These are phyloP conservation scores for Dasysyrphus albostriatus DNA, from an alignment of 2,888 invertebrate species.

Conservation along the genomic window DNA sequence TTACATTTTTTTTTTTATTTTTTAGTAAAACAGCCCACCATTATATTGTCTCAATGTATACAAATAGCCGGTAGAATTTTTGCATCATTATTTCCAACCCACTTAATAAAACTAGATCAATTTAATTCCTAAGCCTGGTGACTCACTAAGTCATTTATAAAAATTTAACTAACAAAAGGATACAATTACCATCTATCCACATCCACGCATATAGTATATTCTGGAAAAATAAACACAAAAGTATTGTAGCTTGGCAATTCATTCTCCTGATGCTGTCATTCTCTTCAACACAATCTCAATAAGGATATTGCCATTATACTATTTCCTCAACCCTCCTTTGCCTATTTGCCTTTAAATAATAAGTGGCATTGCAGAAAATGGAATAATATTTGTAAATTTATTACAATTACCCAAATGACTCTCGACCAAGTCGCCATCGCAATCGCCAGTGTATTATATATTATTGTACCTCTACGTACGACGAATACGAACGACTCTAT, in stretches of 20 bases:
- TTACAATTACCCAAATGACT: constrained; percentile 63
- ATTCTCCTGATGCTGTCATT: constrained; percentile 34
- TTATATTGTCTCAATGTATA: background rate
- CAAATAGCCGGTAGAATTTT: background rate
- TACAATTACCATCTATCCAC: constrained; percentile 50
- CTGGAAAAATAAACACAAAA: constrained; percentile 8
- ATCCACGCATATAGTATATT: constrained; percentile 44
- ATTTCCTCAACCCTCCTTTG: constrained; percentile 26
- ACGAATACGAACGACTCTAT: constrained; percentile 58
- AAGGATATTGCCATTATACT: constrained; percentile 42
- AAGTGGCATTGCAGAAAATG: constrained; percentile 34
- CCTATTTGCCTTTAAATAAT: background rate
- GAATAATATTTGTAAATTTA: constrained; percentile 67
- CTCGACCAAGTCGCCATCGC: constrained; percentile 33
- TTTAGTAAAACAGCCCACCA: background rate
- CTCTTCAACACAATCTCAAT: constrained; percentile 40
- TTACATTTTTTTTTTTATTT: background rate
- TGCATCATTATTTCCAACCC: constrained; percentile 22
- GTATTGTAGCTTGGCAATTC: constrained; percentile 16
- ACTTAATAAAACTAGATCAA: constrained; percentile 19
- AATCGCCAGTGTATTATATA: background rate
- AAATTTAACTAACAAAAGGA: constrained; percentile 50
- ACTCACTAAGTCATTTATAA: constrained; percentile 49
- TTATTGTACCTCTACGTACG: background rate
- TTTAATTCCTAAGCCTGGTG: constrained; percentile 2